A percentile compares a stretch with the other conserved stretches of the same genome.
phyloP scores from a whole-genome alignment of 2,888 invertebrate genomes.

The Pilophorus perplexus region DNA sequence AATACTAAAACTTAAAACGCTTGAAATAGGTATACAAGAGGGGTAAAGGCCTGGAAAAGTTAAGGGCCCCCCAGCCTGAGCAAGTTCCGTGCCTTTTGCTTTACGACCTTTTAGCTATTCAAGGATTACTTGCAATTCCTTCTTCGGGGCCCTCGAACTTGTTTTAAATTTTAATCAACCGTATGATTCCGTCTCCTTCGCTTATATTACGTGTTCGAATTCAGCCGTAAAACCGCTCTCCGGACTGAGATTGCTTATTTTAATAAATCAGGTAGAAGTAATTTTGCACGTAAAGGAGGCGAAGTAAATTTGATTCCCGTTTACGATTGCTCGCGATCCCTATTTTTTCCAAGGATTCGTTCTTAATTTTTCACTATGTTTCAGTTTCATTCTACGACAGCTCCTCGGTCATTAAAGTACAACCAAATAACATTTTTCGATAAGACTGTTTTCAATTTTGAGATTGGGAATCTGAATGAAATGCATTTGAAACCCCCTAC shows the following conservation, averaged over 20 bases:
- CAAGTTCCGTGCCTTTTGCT: conserved; percentile 34
- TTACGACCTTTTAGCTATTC: conserved; percentile 40
- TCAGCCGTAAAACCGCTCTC: conserved; percentile 34
- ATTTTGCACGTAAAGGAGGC: background rate
- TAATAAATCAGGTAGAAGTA: conserved; percentile 36
- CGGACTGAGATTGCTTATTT: conserved; percentile 38
- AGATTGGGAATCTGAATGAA: no score
- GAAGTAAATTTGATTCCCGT: no score
- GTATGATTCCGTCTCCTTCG: conserved; percentile 40
- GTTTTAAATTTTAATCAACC: conserved; percentile 43
- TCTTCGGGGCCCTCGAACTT: conserved; percentile 38
- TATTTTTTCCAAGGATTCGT: no score
- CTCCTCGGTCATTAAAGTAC: no score
- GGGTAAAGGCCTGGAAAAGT: conserved; percentile 25
- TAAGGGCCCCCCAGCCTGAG: conserved; percentile 22
- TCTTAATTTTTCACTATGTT: no score
- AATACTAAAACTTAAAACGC: conserved; percentile 35
- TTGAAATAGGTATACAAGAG: conserved; percentile 26
- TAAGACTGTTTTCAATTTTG: no score
- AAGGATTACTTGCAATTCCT: conserved; percentile 42
- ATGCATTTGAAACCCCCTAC: no score
- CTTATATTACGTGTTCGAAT: conserved; percentile 39
- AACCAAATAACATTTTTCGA: no score
- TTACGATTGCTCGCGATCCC: no score
- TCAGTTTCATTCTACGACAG: no score